These are phyloP conservation scores for Lycodopsis pacificus DNA, from an alignment of 2,797 vertebrate genomes.

Conservation along the genomic window DNA sequence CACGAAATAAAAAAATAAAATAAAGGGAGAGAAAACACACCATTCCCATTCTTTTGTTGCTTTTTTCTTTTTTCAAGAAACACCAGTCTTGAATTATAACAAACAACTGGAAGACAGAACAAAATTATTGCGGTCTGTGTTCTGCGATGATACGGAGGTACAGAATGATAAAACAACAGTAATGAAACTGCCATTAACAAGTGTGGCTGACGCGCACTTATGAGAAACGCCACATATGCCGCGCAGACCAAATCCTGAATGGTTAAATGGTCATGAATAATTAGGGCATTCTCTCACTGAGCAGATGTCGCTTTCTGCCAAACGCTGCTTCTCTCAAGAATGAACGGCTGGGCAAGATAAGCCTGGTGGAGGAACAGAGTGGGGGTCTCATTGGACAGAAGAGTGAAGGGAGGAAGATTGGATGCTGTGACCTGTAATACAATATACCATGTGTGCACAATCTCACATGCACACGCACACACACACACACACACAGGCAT, in stretches of 20 bases:
- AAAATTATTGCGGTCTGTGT: slow-evolving; percentile 26
- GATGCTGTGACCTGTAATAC: slow-evolving; percentile 58
- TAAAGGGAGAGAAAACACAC: not conserved
- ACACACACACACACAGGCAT: slow-evolving; percentile 31
- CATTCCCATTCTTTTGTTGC: not conserved
- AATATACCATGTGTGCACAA: slow-evolving; percentile 64
- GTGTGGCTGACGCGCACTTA: slow-evolving; percentile 72
- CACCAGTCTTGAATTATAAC: slow-evolving; percentile 13
- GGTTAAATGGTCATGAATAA: slow-evolving; percentile 89
- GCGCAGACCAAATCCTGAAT: slow-evolving; percentile 82
- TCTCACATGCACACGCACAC: slow-evolving; percentile 49
- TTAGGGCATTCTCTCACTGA: slow-evolving; percentile 86
- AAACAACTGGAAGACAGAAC: slow-evolving; percentile 4
- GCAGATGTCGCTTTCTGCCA: slow-evolving; percentile 85
- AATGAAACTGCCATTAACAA: slow-evolving; percentile 74
- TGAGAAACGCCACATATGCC: slow-evolving; percentile 85
- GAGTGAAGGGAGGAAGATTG: slow-evolving; percentile 50
- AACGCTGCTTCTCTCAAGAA: slow-evolving; percentile 75
- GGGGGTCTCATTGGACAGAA: slow-evolving; percentile 50
- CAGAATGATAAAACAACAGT: slow-evolving; percentile 47
- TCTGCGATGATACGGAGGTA: slow-evolving; percentile 47
- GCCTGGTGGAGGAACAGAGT: slow-evolving; percentile 59
- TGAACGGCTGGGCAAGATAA: slow-evolving; percentile 75
- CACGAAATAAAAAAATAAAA: slow-evolving; percentile 2
- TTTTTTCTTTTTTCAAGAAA: slow-evolving; percentile 17